Evolutionary conservation across 2,888 invertebrate genomes (phyloP).

Genomic region (Phanerotoma sp.): DNA sequence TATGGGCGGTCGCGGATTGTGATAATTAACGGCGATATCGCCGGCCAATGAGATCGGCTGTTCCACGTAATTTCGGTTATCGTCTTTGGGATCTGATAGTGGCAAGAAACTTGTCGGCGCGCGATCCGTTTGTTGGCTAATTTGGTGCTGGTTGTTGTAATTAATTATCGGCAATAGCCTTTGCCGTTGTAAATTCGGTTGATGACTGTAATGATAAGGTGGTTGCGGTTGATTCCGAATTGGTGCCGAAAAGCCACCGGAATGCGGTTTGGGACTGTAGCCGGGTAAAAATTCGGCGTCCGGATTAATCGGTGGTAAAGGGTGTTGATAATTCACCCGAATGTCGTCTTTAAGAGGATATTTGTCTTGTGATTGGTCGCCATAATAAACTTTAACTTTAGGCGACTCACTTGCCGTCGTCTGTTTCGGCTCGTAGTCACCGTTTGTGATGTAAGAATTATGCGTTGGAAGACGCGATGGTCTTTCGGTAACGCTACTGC

Average conservation of each 20-base stretch:
- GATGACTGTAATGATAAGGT: constrained; percentile 15
- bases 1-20: constrained; percentile 61
- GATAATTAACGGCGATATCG: constrained; percentile 64
- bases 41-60: constrained; percentile 50
- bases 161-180: constrained; percentile 20
- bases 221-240: constrained; percentile 32
- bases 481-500: constrained; percentile 46
- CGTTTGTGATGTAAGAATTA: constrained; percentile 37
- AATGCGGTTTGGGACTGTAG: constrained; percentile 48
- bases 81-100: constrained; percentile 35
- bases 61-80: constrained; percentile 18
- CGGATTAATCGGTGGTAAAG: constrained; percentile 68
- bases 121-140: constrained; percentile 23
- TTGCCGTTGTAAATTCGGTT: constrained; percentile 22
- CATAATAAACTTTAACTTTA: constrained; percentile 62
- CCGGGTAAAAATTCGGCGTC: constrained; percentile 66
- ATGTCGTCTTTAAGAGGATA: constrained; percentile 68
- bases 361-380: constrained; percentile 56
- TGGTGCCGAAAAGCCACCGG: constrained; percentile 40
- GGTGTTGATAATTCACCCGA: constrained; percentile 70
- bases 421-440: constrained; percentile 39
- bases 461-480: constrained; percentile 38
- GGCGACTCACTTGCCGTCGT: constrained; percentile 38
- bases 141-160: constrained; percentile 17
- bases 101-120: constrained; percentile 40